A percentile compares a stretch with the other conserved stretches of the same genome.
phyloP scores from a whole-genome alignment of 1,140 invertebrate genomes.

The Drosophila tristis region DNA sequence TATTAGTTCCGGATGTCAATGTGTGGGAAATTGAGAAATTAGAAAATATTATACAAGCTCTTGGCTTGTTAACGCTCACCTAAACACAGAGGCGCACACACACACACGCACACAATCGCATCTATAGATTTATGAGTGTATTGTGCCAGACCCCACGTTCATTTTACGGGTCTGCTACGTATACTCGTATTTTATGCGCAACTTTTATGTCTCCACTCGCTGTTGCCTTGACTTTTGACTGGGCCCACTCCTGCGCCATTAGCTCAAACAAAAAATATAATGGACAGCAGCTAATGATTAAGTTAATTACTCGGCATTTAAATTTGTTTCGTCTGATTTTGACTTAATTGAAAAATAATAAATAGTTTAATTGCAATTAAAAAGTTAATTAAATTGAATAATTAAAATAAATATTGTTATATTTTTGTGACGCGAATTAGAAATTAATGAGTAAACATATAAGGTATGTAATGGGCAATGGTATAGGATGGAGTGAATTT shows the following conservation, averaged over 20 bases:
- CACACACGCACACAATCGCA: background rate
- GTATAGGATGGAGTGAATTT: slow-evolving; percentile 6
- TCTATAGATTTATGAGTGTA: slow-evolving; percentile 52
- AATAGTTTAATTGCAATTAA: slow-evolving; percentile 13
- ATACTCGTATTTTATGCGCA: slow-evolving; percentile 29
- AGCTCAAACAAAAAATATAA: slow-evolving; percentile 4
- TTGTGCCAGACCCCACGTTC: slow-evolving; percentile 14
- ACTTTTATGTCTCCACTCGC: slow-evolving; percentile 36
- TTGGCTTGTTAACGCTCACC: slow-evolving; percentile 72
- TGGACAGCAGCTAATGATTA: slow-evolving; percentile 20
- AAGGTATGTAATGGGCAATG: slow-evolving; percentile 32
- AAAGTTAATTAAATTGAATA: slow-evolving; percentile 42
- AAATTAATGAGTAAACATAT: slow-evolving; percentile 20
- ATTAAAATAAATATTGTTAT: slow-evolving; percentile 27
- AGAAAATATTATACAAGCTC: slow-evolving; percentile 81
- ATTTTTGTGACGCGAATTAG: slow-evolving; percentile 11
- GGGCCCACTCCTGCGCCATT: slow-evolving; percentile 16
- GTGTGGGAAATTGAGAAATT: slow-evolving; percentile 83
- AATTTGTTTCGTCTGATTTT: slow-evolving; percentile 10
- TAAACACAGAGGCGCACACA: slow-evolving; percentile 41
- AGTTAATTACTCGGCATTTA: slow-evolving; percentile 19
- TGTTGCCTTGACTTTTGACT: slow-evolving; percentile 14
- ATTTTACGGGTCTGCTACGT: slow-evolving; percentile 58
- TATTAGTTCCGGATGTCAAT: slow-evolving; percentile 83
- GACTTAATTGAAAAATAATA: slow-evolving; percentile 51